Evolutionary conservation across 2,797 vertebrate genomes (phyloP).

Genomic region (Arremon aurantiirostris): DNA sequence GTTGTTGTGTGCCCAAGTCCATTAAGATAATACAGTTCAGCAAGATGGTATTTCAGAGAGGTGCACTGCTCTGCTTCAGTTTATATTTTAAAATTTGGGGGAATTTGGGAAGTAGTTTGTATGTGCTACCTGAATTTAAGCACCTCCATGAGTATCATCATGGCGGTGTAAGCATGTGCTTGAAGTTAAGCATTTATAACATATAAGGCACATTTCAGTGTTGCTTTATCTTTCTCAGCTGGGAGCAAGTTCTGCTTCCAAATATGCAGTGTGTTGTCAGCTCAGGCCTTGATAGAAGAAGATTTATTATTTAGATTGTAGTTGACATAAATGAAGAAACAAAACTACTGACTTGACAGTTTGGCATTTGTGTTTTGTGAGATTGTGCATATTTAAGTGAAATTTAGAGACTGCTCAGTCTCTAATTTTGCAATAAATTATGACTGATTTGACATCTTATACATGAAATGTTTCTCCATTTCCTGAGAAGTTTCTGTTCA

Average conservation of each 20-base stretch:
- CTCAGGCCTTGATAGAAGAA: neutral
- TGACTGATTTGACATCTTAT: neutral
- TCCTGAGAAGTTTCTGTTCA: neutral
- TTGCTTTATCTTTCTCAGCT: neutral
- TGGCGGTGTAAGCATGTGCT: fast-evolving
- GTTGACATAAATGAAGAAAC: neutral
- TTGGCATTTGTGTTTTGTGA: neutral
- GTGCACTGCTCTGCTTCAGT: neutral
- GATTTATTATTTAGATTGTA: neutral
- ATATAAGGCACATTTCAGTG: neutral
- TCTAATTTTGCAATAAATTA: neutral
- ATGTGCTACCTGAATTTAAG: neutral
- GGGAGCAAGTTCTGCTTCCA: neutral
- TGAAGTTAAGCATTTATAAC: neutral
- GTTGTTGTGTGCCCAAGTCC: neutral
- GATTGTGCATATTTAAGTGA: neutral
- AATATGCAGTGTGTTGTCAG: neutral
- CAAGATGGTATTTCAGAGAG: neutral
- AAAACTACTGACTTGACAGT: neutral
- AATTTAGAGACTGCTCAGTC: neutral
- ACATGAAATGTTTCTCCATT: neutral
- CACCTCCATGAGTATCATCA: neutral
- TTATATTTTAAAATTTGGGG: neutral
- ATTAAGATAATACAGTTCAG: neutral
- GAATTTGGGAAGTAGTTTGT: neutral